Conservation (phyloP, 1,140 invertebrate species). For the Bombus fervidus region DNA sequence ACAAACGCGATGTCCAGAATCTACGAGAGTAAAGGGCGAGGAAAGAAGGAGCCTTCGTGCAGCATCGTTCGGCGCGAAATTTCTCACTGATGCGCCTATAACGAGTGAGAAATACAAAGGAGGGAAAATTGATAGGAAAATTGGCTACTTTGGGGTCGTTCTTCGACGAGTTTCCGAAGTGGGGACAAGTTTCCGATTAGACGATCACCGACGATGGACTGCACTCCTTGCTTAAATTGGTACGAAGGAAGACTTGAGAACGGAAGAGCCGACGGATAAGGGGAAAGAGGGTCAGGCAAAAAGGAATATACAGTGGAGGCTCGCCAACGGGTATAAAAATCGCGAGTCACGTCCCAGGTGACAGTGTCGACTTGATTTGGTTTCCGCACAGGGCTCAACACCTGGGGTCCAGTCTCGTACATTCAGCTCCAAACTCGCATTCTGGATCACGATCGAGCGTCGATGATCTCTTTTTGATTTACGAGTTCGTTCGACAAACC, state of each 20-base stretch:
- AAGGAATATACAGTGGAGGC: constrained; percentile 18
- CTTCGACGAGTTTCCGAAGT: not conserved
- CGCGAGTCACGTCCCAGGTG: constrained; percentile 83
- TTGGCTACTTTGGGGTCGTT: constrained; percentile 11
- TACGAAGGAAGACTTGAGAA: not conserved
- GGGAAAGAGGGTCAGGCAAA: not conserved
- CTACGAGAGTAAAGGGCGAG: constrained; percentile 2
- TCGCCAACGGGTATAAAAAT: constrained; percentile 67
- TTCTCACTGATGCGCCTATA: constrained; percentile 12
- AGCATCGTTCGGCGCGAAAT: constrained; percentile 38
- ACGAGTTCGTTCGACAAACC: not conserved
- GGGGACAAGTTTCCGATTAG: not conserved
- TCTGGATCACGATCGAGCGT: constrained; percentile 45
- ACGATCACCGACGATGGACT: constrained; percentile 26
- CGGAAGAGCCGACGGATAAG: not conserved
- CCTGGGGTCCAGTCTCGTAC: constrained; percentile 82
- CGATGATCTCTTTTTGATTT: not conserved
- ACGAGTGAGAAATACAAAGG: constrained; percentile 17
- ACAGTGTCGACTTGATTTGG: constrained; percentile 83
- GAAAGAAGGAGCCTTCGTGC: not conserved
- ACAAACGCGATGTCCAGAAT: constrained; percentile 34
- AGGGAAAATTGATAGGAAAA: constrained; percentile 56
- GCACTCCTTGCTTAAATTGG: not conserved
- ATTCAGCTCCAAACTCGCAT: constrained; percentile 78
- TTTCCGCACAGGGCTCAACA: constrained; percentile 84